Base-by-base conservation (phyloP, 2,113 vertebrate genomes). In the Epinephelus moara region DNA sequence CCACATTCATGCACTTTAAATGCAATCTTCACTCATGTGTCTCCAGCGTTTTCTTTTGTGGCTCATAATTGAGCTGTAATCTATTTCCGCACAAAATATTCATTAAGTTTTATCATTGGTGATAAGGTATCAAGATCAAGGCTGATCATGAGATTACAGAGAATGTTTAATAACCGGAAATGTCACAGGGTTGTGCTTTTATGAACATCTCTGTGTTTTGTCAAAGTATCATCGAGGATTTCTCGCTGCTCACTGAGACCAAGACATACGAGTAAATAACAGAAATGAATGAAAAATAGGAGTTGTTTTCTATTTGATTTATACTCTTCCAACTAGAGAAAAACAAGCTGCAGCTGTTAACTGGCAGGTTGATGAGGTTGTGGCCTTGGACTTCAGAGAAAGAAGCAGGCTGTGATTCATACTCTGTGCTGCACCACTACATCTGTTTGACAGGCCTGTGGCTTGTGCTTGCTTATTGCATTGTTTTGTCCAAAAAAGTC, bases 361-460 rank as follows among this genome's bases (percentile, higher is more conserved):
- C 40, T 74, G 40, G 9, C 14, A 45, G 13, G 45, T 30, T 52
- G 15, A 17, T 61, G 63, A 68, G 25, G 19, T 21, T 49, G 25
- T 68, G 68, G 25, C 71, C 70, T 86, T 87, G 55, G 42, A 53
- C 55, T 66, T 42, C 21, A 67, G 12, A 57, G 45, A 25, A 66
- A 11, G 49, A 73, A 52, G n/a, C 8, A 30, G 47, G 68, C 25
- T 47, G 7, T 61, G 70, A 75, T 78, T 89, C 62, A 76, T 27
- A 4, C 42, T 72, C n/a, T 52, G 74, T 47, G 53, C 52, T 15
- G 10, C 37, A 8, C 52, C 14, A 25, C 25, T 18, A 4, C n/a
- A 71, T 53, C 2, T 27, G 42, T 70, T 53, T 37, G 13, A 73
- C 60, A 60, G 17, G n/a, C 56, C 23, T 18, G 77, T 11, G 33